Conservation (phyloP, 2,797 vertebrate species). For the Squalus acanthias region DNA sequence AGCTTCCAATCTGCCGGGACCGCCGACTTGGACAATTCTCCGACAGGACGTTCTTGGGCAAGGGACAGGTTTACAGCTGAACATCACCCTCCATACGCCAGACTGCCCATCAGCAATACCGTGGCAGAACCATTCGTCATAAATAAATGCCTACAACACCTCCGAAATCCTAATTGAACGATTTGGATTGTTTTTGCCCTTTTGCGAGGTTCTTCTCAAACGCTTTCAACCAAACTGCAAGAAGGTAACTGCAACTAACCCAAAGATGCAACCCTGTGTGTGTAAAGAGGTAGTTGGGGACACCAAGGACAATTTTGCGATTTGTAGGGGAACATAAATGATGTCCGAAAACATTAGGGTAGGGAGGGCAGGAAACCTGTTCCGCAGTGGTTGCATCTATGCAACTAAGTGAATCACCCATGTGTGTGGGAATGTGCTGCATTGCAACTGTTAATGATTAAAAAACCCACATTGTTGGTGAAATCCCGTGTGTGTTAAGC, state of each 20-base stretch:
- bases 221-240: not conserved
- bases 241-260: not conserved
- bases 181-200: not conserved
- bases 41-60: not conserved
- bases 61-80: not conserved
- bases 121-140: not conserved
- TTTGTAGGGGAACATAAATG: not conserved
- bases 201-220: not conserved
- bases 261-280: too few relatives aligned
- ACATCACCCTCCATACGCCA: too few relatives aligned
- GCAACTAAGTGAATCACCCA: not conserved
- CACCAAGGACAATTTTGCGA: not conserved
- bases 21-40: not conserved
- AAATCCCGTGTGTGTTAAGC: not conserved
- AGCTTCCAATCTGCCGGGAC: not conserved
- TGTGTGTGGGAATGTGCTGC: not conserved
- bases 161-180: not conserved
- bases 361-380: not conserved
- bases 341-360: not conserved
- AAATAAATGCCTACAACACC: not conserved
- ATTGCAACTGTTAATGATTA: not conserved
- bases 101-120: not conserved
- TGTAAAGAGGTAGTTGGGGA: not conserved
- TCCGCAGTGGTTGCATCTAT: not conserved
- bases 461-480: not conserved